Percentiles rank a stretch among this genome's conserved stretches.
Conservation (phyloP, 2,888 invertebrate genomes). For the Netelia melanura region DNA sequence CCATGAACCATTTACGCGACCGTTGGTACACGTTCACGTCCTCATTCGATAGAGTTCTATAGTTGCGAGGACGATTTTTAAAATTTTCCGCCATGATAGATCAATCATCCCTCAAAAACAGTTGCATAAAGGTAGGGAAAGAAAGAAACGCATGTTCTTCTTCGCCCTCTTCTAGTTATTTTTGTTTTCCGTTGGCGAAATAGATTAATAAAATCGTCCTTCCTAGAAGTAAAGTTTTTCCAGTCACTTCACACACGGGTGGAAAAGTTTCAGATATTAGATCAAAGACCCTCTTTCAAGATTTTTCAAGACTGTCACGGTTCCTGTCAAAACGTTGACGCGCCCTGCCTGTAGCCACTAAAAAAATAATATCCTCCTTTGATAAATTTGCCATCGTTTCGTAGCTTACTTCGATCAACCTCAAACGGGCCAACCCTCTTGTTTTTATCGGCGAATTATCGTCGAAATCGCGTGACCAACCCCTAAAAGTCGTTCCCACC, state of each 20-base stretch:
- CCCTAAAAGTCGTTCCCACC: neutral
- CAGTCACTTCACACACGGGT: neutral
- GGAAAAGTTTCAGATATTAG: neutral
- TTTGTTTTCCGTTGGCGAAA: neutral
- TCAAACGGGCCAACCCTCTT: neutral
- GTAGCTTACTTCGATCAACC: neutral
- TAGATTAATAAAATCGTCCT: neutral
- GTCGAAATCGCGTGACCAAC: neutral
- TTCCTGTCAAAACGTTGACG: too few relatives aligned
- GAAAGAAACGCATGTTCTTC: too few relatives aligned
- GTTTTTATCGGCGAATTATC: neutral
- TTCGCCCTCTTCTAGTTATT: too few relatives aligned
- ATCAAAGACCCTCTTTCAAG: neutral
- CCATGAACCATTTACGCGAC: neutral
- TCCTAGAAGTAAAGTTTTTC: slow-evolving; percentile 1
- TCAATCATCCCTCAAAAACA: neutral
- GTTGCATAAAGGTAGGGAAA: too few relatives aligned
- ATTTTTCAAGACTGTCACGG: too few relatives aligned
- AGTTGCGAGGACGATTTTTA: neutral
- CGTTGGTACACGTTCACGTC: neutral
- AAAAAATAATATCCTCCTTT: neutral
- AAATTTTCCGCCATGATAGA: neutral
- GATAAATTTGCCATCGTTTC: neutral
- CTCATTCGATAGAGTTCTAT: slow-evolving; percentile 6
- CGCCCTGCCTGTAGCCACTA: too few relatives aligned